These are phyloP conservation scores for Seladonia tumulorum DNA, from an alignment of 2,888 invertebrate genomes.

Conservation along the genomic window DNA sequence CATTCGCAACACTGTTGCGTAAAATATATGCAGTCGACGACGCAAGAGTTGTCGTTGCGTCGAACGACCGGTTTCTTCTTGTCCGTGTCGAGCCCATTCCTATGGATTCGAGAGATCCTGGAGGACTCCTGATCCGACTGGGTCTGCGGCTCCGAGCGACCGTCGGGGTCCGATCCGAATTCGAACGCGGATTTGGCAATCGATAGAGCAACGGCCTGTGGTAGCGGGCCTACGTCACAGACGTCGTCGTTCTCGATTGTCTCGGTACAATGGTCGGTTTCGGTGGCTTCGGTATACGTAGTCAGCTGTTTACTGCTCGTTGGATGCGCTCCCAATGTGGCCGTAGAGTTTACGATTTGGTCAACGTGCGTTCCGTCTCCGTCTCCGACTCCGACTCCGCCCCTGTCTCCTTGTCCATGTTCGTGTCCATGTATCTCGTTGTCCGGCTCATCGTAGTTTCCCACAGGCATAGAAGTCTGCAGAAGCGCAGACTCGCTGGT, in stretches of 20 bases:
- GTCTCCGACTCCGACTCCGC: neutral
- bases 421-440: neutral
- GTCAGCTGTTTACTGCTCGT: constrained; percentile 62
- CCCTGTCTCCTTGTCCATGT: neutral
- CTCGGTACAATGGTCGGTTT: constrained; percentile 46
- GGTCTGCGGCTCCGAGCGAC: neutral
- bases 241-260: constrained; percentile 77
- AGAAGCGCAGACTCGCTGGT: constrained; percentile 77
- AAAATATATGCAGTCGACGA: constrained; percentile 87
- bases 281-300: constrained; percentile 40
- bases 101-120: constrained; percentile 74
- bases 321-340: constrained; percentile 57
- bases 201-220: constrained; percentile 70
- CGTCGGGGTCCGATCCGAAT: neutral
- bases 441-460: constrained; percentile 78
- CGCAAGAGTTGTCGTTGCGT: constrained; percentile 86
- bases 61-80: constrained; percentile 70
- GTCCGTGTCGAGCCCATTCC: constrained; percentile 75
- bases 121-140: neutral
- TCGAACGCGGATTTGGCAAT: constrained; percentile 71
- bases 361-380: constrained; percentile 66
- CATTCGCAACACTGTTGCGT: constrained; percentile 89
- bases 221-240: constrained; percentile 56
- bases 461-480: constrained; percentile 73
- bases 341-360: constrained; percentile 67